Conservation (phyloP, 1,140 invertebrate species). For the Onthophagus taurus region DNA sequence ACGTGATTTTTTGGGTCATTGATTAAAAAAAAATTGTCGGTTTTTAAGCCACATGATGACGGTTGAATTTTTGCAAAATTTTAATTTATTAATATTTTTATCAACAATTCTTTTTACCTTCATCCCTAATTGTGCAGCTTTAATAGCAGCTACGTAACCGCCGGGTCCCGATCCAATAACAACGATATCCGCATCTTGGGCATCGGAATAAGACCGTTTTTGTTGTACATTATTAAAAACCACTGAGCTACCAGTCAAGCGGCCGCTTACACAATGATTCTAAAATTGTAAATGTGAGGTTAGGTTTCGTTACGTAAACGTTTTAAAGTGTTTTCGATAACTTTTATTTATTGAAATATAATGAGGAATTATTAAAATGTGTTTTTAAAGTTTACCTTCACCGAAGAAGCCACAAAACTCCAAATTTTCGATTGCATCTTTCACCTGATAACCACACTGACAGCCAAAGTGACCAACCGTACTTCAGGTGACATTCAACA, state of each 20-base stretch:
- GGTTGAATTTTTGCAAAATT: slow-evolving; percentile 3
- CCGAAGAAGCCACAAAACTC: slow-evolving; percentile 16
- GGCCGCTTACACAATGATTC: slow-evolving; percentile 10
- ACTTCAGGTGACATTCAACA: no score
- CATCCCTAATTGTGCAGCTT: slow-evolving; percentile 95
- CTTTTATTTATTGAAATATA: slow-evolving; percentile 1
- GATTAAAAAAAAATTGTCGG: neutral
- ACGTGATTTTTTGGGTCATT: no score
- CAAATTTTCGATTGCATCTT: slow-evolving; percentile 23
- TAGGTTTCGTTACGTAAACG: slow-evolving; percentile 35
- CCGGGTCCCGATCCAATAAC: slow-evolving; percentile 98
- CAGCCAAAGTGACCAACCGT: no score
- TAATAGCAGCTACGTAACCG: slow-evolving; percentile 98
- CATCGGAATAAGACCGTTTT: slow-evolving; percentile 53
- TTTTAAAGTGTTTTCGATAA: neutral
- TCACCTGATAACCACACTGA: no score
- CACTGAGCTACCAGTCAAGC: slow-evolving; percentile 20
- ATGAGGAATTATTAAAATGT: slow-evolving; percentile 1
- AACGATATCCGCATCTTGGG: slow-evolving; percentile 82
- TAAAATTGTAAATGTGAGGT: slow-evolving; percentile 10
- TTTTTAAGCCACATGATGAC: no score
- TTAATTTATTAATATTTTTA: neutral
- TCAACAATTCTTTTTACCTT: slow-evolving; percentile 55
- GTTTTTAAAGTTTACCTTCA: slow-evolving; percentile 10
- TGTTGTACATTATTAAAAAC: slow-evolving; percentile 21